Evolutionary conservation across 2,888 invertebrate genomes (phyloP).

Genomic region (Chelonus formosanus): DNA sequence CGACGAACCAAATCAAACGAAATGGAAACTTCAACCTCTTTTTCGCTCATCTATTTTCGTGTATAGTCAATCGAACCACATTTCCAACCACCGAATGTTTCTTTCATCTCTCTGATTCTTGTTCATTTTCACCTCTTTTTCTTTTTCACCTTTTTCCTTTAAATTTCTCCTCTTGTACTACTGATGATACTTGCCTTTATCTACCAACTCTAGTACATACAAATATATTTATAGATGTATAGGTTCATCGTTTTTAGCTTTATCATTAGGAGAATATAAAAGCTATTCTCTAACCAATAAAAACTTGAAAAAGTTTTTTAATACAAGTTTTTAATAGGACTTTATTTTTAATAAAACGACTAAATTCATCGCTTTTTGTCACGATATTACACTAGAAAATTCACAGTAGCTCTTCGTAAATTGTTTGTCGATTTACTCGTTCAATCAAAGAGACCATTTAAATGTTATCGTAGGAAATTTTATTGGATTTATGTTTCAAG

Average conservation of each 20-base stretch:
- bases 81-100: constrained; percentile 10
- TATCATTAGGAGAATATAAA: not conserved
- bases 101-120: not conserved
- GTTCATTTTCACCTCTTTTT: constrained; percentile 8
- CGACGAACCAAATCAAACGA: constrained; percentile 30
- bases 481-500: no score
- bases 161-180: not conserved
- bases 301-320: not conserved
- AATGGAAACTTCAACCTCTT: constrained; percentile 32
- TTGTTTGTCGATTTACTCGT: constrained; percentile 19
- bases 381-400: no score
- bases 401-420: no score
- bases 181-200: not conserved
- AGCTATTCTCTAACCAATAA: not conserved
- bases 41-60: not conserved
- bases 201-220: not conserved
- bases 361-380: no score
- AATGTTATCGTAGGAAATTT: no score
- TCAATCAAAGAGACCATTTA: no score
- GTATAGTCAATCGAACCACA: constrained; percentile 18
- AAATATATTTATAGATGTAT: not conserved
- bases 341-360: no score
- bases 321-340: no score
- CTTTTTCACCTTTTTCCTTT: constrained; percentile 5
- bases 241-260: not conserved